phyloP scores from a whole-genome alignment of 2,888 invertebrate species.

The Azorinus chamasolen region DNA sequence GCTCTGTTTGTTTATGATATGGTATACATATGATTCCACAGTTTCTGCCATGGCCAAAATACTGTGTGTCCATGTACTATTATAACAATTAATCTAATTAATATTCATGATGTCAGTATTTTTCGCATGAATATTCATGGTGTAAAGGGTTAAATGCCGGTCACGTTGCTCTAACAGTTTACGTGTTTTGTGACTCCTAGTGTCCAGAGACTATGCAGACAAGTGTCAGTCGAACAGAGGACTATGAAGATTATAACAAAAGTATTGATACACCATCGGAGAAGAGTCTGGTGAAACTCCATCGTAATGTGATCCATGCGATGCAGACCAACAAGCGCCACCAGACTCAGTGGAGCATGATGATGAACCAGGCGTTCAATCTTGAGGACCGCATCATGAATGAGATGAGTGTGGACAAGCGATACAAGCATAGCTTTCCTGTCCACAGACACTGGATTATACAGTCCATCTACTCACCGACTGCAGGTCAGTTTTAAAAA shows the following conservation, averaged over 20 bases:
- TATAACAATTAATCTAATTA: no score
- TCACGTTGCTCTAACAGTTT: no score
- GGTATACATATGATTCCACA: no score
- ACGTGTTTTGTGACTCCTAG: slow-evolving; percentile 60
- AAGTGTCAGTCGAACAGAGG: slow-evolving; percentile 78
- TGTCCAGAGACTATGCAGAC: slow-evolving; percentile 84
- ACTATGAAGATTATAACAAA: slow-evolving; percentile 83
- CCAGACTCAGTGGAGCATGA: slow-evolving; percentile 95
- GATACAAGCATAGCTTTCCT: slow-evolving; percentile 68
- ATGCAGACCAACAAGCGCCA: slow-evolving; percentile 97
- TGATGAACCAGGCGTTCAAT: slow-evolving; percentile 91
- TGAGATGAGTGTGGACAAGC: slow-evolving; percentile 86
- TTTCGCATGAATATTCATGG: no score
- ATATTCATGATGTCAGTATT: no score
- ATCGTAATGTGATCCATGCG: slow-evolving; percentile 87
- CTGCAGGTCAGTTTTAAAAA: slow-evolving; percentile 84
- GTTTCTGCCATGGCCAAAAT: no score
- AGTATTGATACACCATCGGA: slow-evolving; percentile 88
- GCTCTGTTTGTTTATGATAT: no score
- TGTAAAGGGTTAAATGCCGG: no score
- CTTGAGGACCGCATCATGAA: slow-evolving; percentile 96
- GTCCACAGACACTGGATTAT: slow-evolving; percentile 57
- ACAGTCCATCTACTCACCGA: slow-evolving; percentile 83
- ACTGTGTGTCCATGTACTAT: no score
- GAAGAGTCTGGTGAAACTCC: slow-evolving; percentile 95